A percentile compares a stretch with the other conserved stretches of the same genome.
phyloP scores from a whole-genome alignment of 2,797 vertebrate genomes.

The Coilia nasus region DNA sequence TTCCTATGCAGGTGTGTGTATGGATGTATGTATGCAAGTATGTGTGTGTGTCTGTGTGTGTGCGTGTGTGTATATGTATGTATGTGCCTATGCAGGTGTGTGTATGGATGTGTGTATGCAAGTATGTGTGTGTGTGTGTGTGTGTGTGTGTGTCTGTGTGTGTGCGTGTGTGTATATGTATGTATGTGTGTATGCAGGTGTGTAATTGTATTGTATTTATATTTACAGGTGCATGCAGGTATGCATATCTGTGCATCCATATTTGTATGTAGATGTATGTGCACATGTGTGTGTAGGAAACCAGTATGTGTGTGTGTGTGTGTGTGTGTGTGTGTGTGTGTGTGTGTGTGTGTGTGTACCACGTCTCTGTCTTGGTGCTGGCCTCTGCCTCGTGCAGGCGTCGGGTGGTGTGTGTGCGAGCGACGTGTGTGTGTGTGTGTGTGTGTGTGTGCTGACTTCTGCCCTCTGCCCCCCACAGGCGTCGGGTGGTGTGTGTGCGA shows the following conservation, averaged over 20 bases:
- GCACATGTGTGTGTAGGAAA: too few species aligned
- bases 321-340: not conserved
- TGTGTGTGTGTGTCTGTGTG: not conserved
- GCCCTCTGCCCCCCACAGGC: not conserved
- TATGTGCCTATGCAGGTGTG: not conserved
- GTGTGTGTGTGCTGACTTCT: not conserved
- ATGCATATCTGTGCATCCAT: too few species aligned
- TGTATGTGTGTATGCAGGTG: not conserved
- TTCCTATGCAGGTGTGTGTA: too few species aligned
- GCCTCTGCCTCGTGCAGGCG: not conserved
- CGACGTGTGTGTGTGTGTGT: constrained; percentile 52
- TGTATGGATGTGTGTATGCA: not conserved
- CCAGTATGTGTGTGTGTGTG: too few species aligned
- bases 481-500: constrained; percentile 73
- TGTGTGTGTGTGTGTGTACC: too few species aligned
- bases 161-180: not conserved
- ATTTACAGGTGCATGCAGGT: too few species aligned
- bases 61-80: not conserved
- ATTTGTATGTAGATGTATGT: too few species aligned
- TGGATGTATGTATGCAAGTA: not conserved
- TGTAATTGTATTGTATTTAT: not conserved
- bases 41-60: not conserved
- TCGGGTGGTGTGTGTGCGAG: constrained; percentile 76
- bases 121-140: not conserved
- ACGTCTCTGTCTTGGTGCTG: not conserved